These are phyloP conservation scores for Sebastes fasciatus DNA, from an alignment of 2,113 vertebrate species.

Conservation along the genomic window DNA sequence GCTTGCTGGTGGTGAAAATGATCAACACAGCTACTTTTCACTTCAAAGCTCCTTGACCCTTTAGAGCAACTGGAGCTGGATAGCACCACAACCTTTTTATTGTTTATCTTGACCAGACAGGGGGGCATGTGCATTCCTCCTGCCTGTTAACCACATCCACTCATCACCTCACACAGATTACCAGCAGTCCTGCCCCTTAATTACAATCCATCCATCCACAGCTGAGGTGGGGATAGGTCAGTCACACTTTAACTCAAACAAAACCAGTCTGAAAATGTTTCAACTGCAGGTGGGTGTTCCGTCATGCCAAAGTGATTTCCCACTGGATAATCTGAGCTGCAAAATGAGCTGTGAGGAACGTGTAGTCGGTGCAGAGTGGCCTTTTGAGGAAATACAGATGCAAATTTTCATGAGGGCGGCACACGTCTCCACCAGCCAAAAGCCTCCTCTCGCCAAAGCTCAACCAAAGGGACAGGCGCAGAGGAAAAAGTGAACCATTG, in stretches of 20 bases:
- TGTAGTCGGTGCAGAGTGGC: conserved; percentile 32
- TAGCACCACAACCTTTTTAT: conserved; percentile 36
- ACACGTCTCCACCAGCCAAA: conserved; percentile 56
- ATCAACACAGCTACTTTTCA: conserved; percentile 14
- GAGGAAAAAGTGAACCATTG: conserved; percentile 71
- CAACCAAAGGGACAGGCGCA: conserved; percentile 47
- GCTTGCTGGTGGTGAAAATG: neutral
- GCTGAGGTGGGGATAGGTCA: neutral
- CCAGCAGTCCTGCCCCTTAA: conserved; percentile 53
- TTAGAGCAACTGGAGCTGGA: conserved; percentile 18
- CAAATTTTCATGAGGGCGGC: conserved; percentile 61
- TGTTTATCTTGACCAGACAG: conserved; percentile 60
- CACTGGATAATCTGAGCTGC: conserved; percentile 18
- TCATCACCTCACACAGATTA: conserved; percentile 55
- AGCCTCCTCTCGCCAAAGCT: conserved; percentile 57
- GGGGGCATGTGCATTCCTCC: conserved; percentile 57
- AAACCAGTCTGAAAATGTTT: conserved; percentile 38
- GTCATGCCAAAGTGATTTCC: conserved; percentile 35
- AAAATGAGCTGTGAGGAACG: conserved; percentile 37
- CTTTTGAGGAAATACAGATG: conserved; percentile 61
- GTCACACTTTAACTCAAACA: conserved; percentile 47
- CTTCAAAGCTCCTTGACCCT: conserved; percentile 33
- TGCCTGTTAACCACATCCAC: conserved; percentile 58
- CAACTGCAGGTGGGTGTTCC: conserved; percentile 29
- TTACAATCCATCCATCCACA: conserved; percentile 46